Conservation (phyloP, 35 echinoderm and acorn worm species). For the Apostichopus californicus region DNA sequence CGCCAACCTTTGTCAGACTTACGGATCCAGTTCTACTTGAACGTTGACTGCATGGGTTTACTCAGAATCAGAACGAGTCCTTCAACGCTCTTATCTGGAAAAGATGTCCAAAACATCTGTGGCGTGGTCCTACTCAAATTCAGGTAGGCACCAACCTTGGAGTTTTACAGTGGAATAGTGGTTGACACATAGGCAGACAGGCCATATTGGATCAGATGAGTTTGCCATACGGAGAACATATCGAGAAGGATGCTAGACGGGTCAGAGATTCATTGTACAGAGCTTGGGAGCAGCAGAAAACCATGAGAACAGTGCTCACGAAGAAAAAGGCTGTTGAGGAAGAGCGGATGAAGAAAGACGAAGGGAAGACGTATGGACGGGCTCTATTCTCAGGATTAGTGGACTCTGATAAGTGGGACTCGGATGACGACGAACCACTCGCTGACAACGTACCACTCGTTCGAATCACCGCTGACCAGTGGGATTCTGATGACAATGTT, state of each 20-base stretch:
- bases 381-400: conserved; percentile 12
- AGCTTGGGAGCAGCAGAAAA: conserved; percentile 15
- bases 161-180: conserved; percentile 9
- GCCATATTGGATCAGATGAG: conserved; percentile 4
- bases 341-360: conserved; percentile 3
- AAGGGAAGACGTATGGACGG: conserved; percentile 22
- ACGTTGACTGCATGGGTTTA: neutral
- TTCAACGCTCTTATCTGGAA: conserved; percentile 4
- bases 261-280: neutral
- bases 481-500: too few relatives aligned
- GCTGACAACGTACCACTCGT: conserved; percentile 7
- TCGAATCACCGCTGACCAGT: neutral
- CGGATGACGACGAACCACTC: neutral
- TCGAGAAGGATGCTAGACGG: neutral
- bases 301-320: neutral
- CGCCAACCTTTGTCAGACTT: conserved; percentile 11
- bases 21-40: neutral
- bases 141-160: neutral
- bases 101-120: conserved; percentile 1
- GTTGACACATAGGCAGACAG: neutral
- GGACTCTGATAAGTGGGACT: conserved; percentile 15
- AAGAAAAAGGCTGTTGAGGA: conserved; percentile 22
- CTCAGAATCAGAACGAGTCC: conserved; percentile 12
- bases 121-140: neutral
- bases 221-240: conserved; percentile 1